Conservation (phyloP, 2,888 invertebrate genomes). For the Machimus atricapillus region DNA sequence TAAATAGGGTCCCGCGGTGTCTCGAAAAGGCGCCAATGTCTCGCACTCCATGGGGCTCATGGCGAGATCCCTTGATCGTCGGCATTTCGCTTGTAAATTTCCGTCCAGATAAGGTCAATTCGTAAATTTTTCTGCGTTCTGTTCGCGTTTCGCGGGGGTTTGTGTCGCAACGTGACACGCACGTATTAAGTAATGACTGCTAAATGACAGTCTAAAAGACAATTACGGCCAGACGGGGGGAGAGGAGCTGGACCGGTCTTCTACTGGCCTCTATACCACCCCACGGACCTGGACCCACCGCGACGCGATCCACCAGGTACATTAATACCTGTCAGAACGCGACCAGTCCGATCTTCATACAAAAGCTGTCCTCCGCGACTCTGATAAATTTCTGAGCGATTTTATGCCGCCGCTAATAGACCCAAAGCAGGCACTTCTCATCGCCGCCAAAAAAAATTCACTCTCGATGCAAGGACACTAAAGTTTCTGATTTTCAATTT, state of each 20-base stretch:
- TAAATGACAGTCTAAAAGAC: constrained; percentile 36
- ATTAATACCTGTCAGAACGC: constrained; percentile 31
- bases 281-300: constrained; percentile 9
- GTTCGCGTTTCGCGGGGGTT: not conserved
- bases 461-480: not conserved
- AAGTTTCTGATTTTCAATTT: not conserved
- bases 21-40: constrained; percentile 44
- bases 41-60: constrained; percentile 42
- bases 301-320: not conserved
- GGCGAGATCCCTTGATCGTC: constrained; percentile 21
- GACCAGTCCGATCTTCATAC: not conserved
- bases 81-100: constrained; percentile 34
- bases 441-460: not conserved
- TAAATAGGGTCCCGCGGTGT: constrained; percentile 40
- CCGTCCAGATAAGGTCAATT: constrained; percentile 33
- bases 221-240: not conserved
- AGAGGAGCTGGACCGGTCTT: not conserved
- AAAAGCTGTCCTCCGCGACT: not conserved
- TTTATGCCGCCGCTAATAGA: not conserved
- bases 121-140: not conserved
- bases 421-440: not conserved
- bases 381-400: not conserved
- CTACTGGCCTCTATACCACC: not conserved
- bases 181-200: constrained; percentile 35
- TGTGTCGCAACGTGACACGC: constrained; percentile 35